Base-by-base conservation (phyloP, 2,888 invertebrate species). In the Hirtodrosophila confusa region DNA sequence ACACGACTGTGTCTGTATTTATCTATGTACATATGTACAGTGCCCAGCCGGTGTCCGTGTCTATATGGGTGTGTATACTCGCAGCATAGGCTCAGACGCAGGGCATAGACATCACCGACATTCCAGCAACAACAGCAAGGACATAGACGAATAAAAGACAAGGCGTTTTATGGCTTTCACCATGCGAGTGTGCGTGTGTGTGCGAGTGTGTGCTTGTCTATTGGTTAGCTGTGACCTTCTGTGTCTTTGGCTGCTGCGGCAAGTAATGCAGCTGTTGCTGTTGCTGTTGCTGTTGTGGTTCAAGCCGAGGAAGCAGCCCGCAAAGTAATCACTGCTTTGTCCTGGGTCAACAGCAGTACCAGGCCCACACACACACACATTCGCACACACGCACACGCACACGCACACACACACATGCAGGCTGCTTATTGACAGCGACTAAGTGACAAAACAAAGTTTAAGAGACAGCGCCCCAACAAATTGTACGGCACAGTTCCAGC, bases 201-300 rank as follows among this genome's bases (percentile, higher is more conserved):
- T 51, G 27, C 54, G 45, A 44, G 47, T 50, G 37, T 54, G n/a
- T 50, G 37, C 53, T 29, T 60, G 44, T 69, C 49, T 53, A 53
- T 68, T 37, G 53, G 58, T 29, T 40, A 27, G 66, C 83, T 85
- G 62, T 80, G 80, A 82, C 80, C 80, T 82, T 82, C 86, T 69
- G 44, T 82, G 80, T 66, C 88, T 82, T 82, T 82, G 88, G 67
- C 66, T 80, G 68, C 58, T 69, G 80, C 61, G 73, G 80, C 80
- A 77, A 50, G 51, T 40, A 55, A 63, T 72, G 72, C 76, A 63
- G 77, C 40, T 54, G 56, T 50, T 69, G 48, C 40, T 54, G 49
- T 31, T 41, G 43, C 17, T 74, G 33, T 36, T 23, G 57, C 9
- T 55, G 31, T 47, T 54, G 51, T 49, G 48, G 50, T 37, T 62